Conservation (phyloP, 2,888 invertebrate species). For the Leptopilina drosophilae region DNA sequence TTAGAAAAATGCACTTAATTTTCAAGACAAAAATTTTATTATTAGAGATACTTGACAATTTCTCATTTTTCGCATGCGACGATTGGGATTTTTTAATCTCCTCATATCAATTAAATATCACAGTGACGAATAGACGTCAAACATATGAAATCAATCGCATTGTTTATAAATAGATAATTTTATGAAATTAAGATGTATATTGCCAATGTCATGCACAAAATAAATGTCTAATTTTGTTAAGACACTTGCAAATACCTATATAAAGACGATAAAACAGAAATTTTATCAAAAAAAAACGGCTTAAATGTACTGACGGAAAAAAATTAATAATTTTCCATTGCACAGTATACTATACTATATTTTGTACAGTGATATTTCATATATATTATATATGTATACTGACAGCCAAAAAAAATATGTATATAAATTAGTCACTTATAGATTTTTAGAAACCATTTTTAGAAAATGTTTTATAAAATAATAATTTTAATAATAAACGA, state of each 20-base stretch:
- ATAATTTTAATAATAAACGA: background rate
- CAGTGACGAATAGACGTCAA: slow-evolving; percentile 19
- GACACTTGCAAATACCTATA: background rate
- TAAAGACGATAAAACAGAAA: slow-evolving; percentile 30
- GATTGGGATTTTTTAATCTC: background rate
- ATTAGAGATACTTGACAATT: background rate
- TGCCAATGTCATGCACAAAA: slow-evolving; percentile 39
- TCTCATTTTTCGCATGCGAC: background rate
- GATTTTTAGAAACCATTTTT: slow-evolving; percentile 64
- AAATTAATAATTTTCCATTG: slow-evolving; percentile 66
- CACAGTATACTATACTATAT: slow-evolving; percentile 69
- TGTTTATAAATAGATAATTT: background rate
- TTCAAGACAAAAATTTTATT: too few species aligned
- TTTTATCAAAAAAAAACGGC: slow-evolving; percentile 21
- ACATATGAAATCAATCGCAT: slow-evolving; percentile 30
- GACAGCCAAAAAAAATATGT: slow-evolving; percentile 23
- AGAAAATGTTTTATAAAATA: slow-evolving; percentile 49
- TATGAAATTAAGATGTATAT: background rate
- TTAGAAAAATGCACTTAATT: too few species aligned
- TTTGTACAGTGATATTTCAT: slow-evolving; percentile 71
- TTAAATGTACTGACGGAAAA: slow-evolving; percentile 30
- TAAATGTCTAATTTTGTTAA: slow-evolving; percentile 23
- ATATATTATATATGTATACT: slow-evolving; percentile 55
- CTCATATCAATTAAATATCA: slow-evolving; percentile 41
- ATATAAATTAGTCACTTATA: slow-evolving; percentile 51